Conservation (phyloP, 2,113 vertebrate species). For the Pelusios castaneus region DNA sequence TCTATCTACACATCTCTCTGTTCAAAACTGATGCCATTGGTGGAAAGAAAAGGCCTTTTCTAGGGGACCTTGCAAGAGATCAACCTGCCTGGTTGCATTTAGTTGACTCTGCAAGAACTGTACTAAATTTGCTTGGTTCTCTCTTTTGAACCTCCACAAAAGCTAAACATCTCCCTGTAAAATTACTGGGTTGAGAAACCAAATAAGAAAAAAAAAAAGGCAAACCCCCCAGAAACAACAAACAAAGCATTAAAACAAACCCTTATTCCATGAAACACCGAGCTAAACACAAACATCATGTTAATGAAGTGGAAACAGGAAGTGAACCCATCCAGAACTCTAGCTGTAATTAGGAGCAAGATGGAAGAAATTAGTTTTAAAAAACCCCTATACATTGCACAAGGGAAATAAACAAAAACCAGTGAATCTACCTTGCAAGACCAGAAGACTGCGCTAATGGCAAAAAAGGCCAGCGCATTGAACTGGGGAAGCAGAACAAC, state of each 20-base stretch:
- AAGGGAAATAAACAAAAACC: not conserved
- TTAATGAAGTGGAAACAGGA: not conserved
- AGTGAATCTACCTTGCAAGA: not conserved
- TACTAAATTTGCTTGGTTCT: not conserved
- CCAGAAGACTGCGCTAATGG: not conserved
- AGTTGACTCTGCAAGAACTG: not conserved
- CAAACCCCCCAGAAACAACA: not conserved
- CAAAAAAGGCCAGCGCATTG: not conserved
- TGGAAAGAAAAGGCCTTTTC: constrained; percentile 1
- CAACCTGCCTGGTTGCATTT: not conserved
- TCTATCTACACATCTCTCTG: not conserved
- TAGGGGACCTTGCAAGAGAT: not conserved
- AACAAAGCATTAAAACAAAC: not conserved
- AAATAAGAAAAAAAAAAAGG: not conserved
- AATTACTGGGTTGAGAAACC: not conserved
- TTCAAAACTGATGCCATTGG: not conserved
- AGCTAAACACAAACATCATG: not conserved
- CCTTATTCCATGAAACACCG: not conserved
- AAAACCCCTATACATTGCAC: not conserved
- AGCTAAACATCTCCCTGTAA: not conserved
- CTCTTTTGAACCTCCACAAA: not conserved
- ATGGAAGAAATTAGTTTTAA: not conserved
- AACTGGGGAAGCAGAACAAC: not conserved
- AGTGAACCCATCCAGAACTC: not conserved
- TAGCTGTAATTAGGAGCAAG: not conserved